Base-by-base conservation (phyloP, 2,797 vertebrate genomes). In the Sparus aurata region DNA sequence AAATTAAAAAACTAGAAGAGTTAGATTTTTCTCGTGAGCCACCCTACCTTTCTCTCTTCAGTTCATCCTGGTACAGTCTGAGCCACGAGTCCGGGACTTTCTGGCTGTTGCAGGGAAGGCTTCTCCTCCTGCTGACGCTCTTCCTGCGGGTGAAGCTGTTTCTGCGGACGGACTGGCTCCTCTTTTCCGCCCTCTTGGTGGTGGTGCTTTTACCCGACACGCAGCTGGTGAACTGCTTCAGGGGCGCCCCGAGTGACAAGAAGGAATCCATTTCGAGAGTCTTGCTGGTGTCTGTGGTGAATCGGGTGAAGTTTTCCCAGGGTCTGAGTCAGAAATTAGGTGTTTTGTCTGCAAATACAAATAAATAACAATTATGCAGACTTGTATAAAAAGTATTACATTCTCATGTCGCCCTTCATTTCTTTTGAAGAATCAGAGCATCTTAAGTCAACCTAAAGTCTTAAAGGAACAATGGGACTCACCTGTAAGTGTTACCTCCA, bases 21-120 rank as follows among this genome's bases (percentile, higher is more conserved):
- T 16, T 18, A 34, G 34, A 8, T 34, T 34, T 34, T 9, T 23
- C 0, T 20, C 5, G 3, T 3, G 17, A 46, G 22, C 1, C 6
- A 22, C 64, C 64, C 1, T 86, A 93, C 96, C 95, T 91, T 58
- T 96, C 96, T 69, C 50, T 93, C 89, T 95, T 93, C 67, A 96
- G 87, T 0, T 96, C 95, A 1, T 78, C 92, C 87, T 95, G 95
- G 74, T 96, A 96, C 4, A 80, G 81, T 58, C 94, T 63, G 63
- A 96, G 92, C 95, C 95, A 96, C 66, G 95, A 94, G 78, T 95
- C 94, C 0, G 92, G 92, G 41, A 91, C 91, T 7, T 94, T 94
- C 88, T 92, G 93, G 52, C 66, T 87, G 79, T 72, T 88, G 77
- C 91, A 94, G 70, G 95, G 95, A 12, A 94, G 84, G 34, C 92